phyloP scores from a whole-genome alignment of 2,113 vertebrate genomes.

The Isichthys henryi region DNA sequence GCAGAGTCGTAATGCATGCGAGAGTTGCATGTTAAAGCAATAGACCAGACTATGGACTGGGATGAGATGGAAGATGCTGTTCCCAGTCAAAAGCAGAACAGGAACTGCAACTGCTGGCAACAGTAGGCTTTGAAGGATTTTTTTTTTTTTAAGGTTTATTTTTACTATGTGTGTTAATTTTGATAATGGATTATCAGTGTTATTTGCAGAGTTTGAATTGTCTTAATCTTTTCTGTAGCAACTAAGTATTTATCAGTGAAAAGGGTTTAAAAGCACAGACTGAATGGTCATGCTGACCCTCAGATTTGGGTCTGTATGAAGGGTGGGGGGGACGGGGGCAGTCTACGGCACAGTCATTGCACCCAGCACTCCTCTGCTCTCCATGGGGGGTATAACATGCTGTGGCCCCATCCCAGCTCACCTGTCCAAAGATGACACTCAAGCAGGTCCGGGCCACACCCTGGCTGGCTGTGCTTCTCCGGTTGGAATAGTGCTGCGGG shows the following conservation, averaged over 20 bases:
- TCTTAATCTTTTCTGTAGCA: constrained; percentile 9
- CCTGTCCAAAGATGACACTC: neutral
- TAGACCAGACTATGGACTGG: neutral
- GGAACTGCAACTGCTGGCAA: constrained; percentile 15
- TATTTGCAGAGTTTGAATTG: constrained; percentile 13
- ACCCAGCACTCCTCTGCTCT: neutral
- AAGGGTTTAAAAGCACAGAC: neutral
- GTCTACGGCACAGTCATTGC: neutral
- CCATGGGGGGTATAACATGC: neutral
- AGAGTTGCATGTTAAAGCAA: neutral
- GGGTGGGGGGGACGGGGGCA: neutral
- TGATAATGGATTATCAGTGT: neutral
- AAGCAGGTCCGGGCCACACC: neutral
- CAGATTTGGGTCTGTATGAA: neutral
- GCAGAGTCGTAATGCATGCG: neutral
- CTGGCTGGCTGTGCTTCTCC: neutral
- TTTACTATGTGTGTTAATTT: neutral
- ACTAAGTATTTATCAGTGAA: neutral
- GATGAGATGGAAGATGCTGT: neutral
- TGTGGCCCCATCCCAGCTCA: neutral
- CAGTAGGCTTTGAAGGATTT: neutral
- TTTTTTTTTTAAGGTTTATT: neutral
- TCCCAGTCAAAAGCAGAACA: constrained; percentile 23
- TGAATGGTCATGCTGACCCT: neutral
- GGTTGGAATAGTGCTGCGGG: too few species aligned